Evolutionary conservation across 92 coral and sea anemone species (phyloP).

Genomic region (Zoanthus sansibaricus): DNA sequence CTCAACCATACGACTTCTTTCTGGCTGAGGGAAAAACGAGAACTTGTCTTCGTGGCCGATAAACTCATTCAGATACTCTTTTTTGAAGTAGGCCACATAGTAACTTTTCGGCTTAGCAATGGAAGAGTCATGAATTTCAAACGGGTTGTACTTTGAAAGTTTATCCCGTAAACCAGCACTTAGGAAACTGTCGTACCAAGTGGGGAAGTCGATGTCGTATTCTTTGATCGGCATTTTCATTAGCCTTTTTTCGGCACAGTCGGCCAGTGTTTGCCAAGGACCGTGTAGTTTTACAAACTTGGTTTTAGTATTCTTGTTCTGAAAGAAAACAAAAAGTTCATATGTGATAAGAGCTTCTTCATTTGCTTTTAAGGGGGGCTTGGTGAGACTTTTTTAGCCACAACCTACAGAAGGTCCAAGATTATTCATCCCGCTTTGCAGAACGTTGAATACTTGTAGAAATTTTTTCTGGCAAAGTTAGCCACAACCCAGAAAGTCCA

Average conservation of each 20-base stretch:
- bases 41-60: slow-evolving; percentile 77
- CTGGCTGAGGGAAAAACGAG: slow-evolving; percentile 86
- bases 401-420: too few species aligned
- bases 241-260: slow-evolving; percentile 90
- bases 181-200: slow-evolving; percentile 77
- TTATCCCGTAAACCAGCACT: slow-evolving; percentile 64
- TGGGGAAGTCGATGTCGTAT: slow-evolving; percentile 69
- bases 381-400: too few species aligned
- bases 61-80: slow-evolving; percentile 76
- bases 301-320: slow-evolving; percentile 60
- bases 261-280: slow-evolving; percentile 75
- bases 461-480: too few species aligned
- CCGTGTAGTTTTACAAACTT: slow-evolving; percentile 86
- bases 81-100: slow-evolving; percentile 84
- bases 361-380: too few species aligned
- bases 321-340: background rate
- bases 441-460: too few species aligned
- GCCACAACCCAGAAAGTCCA: too few species aligned
- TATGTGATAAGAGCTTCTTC: background rate
- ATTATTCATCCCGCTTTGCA: too few species aligned
- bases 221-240: slow-evolving; percentile 90
- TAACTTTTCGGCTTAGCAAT: slow-evolving; percentile 65
- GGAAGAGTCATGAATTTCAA: slow-evolving; percentile 71
- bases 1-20: slow-evolving; percentile 95
- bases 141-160: slow-evolving; percentile 71